A percentile compares a stretch with the other conserved stretches of the same genome.
Evolutionary conservation across 2,113 vertebrate genomes (phyloP).

Genomic region (Erythrocercus mccallii): DNA sequence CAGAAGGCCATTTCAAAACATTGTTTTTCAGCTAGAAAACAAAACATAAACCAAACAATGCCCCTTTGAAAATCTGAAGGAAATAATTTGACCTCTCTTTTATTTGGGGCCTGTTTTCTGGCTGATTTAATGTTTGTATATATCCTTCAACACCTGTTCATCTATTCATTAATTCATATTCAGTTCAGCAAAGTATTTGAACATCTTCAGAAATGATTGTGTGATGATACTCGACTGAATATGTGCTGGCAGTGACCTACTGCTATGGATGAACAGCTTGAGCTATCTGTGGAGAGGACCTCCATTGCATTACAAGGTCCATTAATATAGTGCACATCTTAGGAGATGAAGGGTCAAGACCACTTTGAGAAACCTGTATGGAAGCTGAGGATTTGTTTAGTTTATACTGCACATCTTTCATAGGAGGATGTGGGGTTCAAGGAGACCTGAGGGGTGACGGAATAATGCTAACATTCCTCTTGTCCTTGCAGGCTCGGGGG

Average conservation of each 20-base stretch:
- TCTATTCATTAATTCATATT: slow-evolving; percentile 34
- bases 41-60: neutral
- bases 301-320: neutral
- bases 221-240: slow-evolving; percentile 2
- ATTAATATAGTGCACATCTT: neutral
- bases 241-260: slow-evolving; percentile 6
- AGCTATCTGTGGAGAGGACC: neutral
- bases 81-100: neutral
- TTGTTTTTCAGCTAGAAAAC: slow-evolving; percentile 3
- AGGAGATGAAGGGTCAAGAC: slow-evolving; percentile 1
- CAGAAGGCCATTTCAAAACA: neutral
- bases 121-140: neutral
- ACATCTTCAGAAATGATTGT: slow-evolving; percentile 25
- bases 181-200: slow-evolving; percentile 40
- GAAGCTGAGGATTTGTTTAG: slow-evolving; percentile 40
- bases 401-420: neutral
- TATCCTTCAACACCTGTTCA: slow-evolving; percentile 28
- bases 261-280: slow-evolving; percentile 25
- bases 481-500: slow-evolving; percentile 85
- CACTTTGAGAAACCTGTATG: neutral
- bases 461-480: neutral
- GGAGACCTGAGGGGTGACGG: neutral
- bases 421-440: slow-evolving; percentile 9
- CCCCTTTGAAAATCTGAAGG: neutral
- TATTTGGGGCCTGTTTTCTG: neutral